A percentile compares a stretch with the other conserved stretches of the same genome.
These are phyloP conservation scores for Lepus europaeus DNA, from an alignment of 2,113 vertebrate genomes.

Conservation along the genomic window DNA sequence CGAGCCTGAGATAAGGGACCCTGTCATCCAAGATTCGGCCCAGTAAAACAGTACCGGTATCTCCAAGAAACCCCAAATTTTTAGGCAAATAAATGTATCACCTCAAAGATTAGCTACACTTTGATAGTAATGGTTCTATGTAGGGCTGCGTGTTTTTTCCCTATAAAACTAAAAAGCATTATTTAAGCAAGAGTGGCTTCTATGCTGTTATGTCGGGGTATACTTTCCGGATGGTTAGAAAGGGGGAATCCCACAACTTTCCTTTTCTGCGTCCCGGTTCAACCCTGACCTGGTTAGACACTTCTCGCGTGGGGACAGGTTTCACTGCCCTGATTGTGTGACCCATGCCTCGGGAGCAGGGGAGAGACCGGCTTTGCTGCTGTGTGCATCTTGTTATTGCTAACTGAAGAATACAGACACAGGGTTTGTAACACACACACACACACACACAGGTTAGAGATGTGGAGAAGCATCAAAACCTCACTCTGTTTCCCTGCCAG, in stretches of 20 bases:
- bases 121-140: neutral
- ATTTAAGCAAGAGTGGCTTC: neutral
- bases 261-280: neutral
- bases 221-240: neutral
- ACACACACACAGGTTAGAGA: neutral
- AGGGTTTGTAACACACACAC: no score
- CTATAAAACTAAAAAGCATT: neutral
- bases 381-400: neutral
- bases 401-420: neutral
- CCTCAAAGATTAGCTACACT: neutral
- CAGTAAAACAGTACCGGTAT: neutral
- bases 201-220: neutral
- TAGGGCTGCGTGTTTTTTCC: neutral
- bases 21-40: neutral
- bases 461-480: neutral
- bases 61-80: neutral
- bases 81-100: slow-evolving; percentile 40
- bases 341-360: rapidly evolving
- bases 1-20: slow-evolving; percentile 11
- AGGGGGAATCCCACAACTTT: rapidly evolving
- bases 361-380: neutral
- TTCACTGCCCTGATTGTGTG: rapidly evolving
- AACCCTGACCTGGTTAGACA: neutral
- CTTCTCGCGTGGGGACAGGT: no score
- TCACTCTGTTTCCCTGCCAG: neutral